These are phyloP conservation scores for Spea hammondii DNA, from an alignment of 2,797 vertebrate species.

Conservation along the genomic window DNA sequence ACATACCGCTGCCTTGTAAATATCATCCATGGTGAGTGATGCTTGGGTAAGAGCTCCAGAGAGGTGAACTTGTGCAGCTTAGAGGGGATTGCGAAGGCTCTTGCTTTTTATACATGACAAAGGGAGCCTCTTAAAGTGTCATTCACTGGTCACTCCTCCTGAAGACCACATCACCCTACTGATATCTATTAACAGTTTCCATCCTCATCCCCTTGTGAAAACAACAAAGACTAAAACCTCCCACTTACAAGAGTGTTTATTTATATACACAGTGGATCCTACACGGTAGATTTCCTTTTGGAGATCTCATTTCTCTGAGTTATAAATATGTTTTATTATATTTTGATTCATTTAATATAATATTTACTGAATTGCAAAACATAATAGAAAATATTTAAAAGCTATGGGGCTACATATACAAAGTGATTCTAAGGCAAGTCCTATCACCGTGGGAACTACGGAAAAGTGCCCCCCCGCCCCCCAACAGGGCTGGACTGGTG, in stretches of 20 bases:
- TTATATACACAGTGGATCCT: conserved; percentile 20
- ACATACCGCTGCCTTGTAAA: conserved; percentile 80
- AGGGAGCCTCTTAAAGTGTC: conserved; percentile 9
- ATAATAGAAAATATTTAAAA: too few species aligned
- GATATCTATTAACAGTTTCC: conserved; percentile 38
- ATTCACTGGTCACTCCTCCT: conserved; percentile 29
- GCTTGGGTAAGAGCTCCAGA: conserved; percentile 18
- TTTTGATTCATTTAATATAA: too few species aligned
- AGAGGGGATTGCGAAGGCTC: conserved; percentile 9
- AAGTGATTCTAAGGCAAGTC: too few species aligned
- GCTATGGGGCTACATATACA: too few species aligned
- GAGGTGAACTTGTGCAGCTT: conserved; percentile 3
- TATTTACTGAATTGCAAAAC: too few species aligned
- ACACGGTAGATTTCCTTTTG: too few species aligned
- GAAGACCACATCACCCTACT: conserved; percentile 8
- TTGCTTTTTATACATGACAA: conserved; percentile 35
- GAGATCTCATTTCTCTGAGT: too few species aligned
- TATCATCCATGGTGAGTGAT: conserved; percentile 72
- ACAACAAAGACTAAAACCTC: conserved; percentile 13
- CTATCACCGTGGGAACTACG: too few species aligned
- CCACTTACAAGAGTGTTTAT: conserved; percentile 34
- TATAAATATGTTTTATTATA: too few species aligned
- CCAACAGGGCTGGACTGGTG: too few species aligned
- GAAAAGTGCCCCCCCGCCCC: too few species aligned
- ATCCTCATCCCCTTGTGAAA: conserved; percentile 23